Percentiles rank a stretch among this genome's conserved stretches.
phyloP scores from a whole-genome alignment of 2,888 invertebrate genomes.

The Tetanocera ferruginea region DNA sequence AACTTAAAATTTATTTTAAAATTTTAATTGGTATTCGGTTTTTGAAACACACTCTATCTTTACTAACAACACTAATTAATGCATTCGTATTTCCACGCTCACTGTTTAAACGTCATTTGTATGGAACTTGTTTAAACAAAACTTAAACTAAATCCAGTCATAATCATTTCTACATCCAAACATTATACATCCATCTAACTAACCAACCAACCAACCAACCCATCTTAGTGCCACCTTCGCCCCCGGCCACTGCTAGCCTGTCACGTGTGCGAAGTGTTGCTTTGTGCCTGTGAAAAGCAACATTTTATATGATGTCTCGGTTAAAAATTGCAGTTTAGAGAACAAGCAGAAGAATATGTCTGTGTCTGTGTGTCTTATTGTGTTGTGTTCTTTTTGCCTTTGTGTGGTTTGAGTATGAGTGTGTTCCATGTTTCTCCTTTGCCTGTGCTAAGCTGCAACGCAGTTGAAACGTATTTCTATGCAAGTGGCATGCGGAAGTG shows the following conservation, averaged over 20 bases:
- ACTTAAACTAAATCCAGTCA: conserved; percentile 21
- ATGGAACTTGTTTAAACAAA: conserved; percentile 8
- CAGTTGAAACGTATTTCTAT: conserved; percentile 1
- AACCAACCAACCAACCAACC: background rate
- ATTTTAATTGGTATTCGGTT: too few species aligned
- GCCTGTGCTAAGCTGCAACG: background rate
- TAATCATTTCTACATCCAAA: conserved; percentile 1
- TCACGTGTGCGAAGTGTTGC: background rate
- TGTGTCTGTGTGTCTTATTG: conserved; percentile 18
- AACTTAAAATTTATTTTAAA: too few species aligned
- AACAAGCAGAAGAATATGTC: background rate
- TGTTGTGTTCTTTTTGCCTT: background rate
- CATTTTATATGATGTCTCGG: conserved; percentile 31
- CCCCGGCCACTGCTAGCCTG: background rate
- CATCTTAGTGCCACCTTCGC: too few species aligned
- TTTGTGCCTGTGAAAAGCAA: conserved; percentile 13
- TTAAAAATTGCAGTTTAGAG: background rate
- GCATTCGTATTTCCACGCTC: too few species aligned
- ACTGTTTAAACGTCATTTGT: background rate
- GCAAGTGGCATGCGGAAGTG: conserved; percentile 31
- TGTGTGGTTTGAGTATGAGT: background rate
- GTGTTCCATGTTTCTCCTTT: background rate
- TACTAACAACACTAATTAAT: too few species aligned
- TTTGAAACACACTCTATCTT: too few species aligned
- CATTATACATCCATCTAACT: background rate